These are phyloP conservation scores for Akabosia matsudoensis DNA, from an alignment of 1,140 invertebrate species.

Conservation along the genomic window DNA sequence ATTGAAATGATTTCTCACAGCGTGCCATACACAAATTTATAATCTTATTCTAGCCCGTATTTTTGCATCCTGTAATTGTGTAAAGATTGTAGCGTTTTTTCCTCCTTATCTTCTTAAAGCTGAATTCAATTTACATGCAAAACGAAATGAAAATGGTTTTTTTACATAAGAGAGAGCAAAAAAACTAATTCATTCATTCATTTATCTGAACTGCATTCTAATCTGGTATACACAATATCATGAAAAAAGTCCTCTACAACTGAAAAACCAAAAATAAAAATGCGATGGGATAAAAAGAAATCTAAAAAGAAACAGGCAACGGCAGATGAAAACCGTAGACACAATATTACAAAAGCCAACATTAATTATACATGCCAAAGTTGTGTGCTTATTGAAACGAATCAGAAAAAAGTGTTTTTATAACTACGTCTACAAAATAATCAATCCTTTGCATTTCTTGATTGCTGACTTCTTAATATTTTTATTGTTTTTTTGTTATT, in stretches of 20 bases:
- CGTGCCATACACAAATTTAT: no score
- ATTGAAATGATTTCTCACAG: no score
- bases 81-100: neutral
- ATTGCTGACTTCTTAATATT: neutral
- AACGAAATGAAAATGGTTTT: no score
- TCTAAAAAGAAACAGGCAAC: no score
- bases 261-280: neutral
- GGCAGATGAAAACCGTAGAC: no score
- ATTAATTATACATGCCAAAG: conserved; percentile 17
- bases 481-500: neutral
- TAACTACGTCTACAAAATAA: conserved; percentile 29
- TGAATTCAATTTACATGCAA: conserved; percentile 7
- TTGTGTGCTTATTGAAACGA: conserved; percentile 43
- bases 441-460: neutral
- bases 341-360: conserved; percentile 10
- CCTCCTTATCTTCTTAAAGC: neutral
- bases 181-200: no score
- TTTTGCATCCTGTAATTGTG: no score
- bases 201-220: no score
- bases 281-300: neutral
- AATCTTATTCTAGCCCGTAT: no score
- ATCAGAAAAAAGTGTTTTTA: conserved; percentile 43
- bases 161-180: no score
- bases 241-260: no score
- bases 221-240: no score